Evolutionary conservation across 2,797 vertebrate species (phyloP).

Genomic region (Peromyscus attwateri): DNA sequence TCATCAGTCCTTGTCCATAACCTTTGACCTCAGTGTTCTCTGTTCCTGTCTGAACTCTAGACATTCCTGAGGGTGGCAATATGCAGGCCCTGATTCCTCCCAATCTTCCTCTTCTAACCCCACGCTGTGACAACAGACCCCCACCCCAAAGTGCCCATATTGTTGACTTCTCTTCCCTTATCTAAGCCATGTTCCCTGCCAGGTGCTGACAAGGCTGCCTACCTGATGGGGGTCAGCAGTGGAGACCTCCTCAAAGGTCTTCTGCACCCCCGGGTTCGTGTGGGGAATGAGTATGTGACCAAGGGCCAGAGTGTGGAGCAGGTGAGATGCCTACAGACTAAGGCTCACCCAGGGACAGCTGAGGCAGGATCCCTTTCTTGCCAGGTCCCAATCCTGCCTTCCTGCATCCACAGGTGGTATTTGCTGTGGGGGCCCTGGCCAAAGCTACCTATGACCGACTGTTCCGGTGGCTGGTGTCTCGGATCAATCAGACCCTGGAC

Average conservation of each 20-base stretch:
- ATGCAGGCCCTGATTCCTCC: neutral
- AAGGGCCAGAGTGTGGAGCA: conserved; percentile 97
- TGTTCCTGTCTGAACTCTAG: neutral
- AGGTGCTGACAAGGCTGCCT: conserved; percentile 98
- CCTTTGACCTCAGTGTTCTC: neutral
- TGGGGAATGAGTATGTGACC: conserved; percentile 96
- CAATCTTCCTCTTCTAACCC: neutral
- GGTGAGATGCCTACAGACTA: conserved; percentile 86
- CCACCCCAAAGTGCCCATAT: neutral
- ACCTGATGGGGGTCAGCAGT: conserved; percentile 97
- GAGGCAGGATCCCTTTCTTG: neutral
- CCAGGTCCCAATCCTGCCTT: neutral
- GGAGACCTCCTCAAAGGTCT: conserved; percentile 97
- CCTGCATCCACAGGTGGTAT: conserved; percentile 90
- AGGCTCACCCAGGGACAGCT: neutral
- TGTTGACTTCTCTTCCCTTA: neutral
- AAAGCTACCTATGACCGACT: conserved; percentile 97
- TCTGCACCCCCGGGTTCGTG: conserved; percentile 96
- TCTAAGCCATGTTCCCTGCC: neutral
- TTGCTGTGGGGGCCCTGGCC: conserved; percentile 96
- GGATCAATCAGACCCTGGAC: conserved; percentile 96
- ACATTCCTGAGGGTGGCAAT: neutral
- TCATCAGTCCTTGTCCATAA: neutral
- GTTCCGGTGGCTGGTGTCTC: conserved; percentile 96
- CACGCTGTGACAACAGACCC: neutral